A percentile compares a stretch with the other conserved stretches of the same genome.
These are phyloP conservation scores for Calliopsis andreniformis DNA, from an alignment of 1,140 invertebrate species.

Conservation along the genomic window DNA sequence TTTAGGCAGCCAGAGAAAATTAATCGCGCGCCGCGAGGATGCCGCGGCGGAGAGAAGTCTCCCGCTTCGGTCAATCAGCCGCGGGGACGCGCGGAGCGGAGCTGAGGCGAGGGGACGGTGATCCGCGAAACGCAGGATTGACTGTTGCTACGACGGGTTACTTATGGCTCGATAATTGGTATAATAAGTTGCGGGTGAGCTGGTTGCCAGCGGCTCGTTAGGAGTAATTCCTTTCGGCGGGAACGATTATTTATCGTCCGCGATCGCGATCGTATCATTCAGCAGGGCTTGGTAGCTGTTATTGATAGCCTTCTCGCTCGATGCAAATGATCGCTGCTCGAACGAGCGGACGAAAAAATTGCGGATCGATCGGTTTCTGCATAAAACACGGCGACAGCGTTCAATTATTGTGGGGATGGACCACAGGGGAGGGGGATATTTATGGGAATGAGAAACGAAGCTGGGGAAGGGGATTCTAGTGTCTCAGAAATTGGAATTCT, in stretches of 20 bases:
- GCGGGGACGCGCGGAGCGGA: neutral
- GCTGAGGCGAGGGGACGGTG: slow-evolving; percentile 8
- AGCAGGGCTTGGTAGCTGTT: slow-evolving; percentile 35
- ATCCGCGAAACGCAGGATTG: slow-evolving; percentile 39
- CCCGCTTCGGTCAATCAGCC: slow-evolving; percentile 29
- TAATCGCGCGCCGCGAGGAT: slow-evolving; percentile 48
- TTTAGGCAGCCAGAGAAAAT: slow-evolving; percentile 44
- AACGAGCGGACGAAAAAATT: neutral
- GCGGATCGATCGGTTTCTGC: neutral
- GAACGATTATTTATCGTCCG: slow-evolving; percentile 44
- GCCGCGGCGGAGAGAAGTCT: neutral
- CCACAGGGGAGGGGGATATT: no score
- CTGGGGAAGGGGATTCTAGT: no score
- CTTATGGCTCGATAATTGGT: slow-evolving; percentile 52
- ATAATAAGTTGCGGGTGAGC: slow-evolving; percentile 49
- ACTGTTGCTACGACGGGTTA: slow-evolving; percentile 41
- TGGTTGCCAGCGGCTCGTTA: slow-evolving; percentile 38
- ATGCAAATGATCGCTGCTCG: slow-evolving; percentile 21
- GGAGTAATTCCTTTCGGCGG: slow-evolving; percentile 49
- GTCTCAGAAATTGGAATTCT: no score
- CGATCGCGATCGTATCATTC: slow-evolving; percentile 40
- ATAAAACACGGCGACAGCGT: neutral
- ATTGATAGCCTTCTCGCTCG: slow-evolving; percentile 27
- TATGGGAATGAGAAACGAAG: no score
- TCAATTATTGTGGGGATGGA: no score